Evolutionary conservation across 1,140 invertebrate genomes (phyloP), one percentile per base, ranked within the genome.

Genomic region (Acromyrmex heyeri): DNA sequence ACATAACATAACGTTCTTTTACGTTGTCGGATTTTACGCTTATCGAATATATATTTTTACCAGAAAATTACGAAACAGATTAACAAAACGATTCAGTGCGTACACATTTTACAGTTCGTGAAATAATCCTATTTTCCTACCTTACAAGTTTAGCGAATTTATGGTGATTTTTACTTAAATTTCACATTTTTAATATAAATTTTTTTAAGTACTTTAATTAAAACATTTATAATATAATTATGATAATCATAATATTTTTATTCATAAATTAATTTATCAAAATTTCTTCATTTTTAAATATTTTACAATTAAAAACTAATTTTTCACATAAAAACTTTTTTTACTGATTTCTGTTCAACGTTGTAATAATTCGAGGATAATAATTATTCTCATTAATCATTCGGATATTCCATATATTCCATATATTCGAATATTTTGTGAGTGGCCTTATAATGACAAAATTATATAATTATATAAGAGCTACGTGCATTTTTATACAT

Each of bases 31-130:
- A 77, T 77, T 44, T 61, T 16, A 27, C 21, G 21, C 27, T 76
- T 44, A 16, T 8, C 4, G 38, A 34, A 44, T 24, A 44, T 24
- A 18, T 27, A 24, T 44, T 77, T 77, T 62, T 18, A 27, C 34
- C 1, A 24, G 34, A 61, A 77, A 77, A 77, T 44, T 62, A 21
- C 12, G 14, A 48, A 24, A 4, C 16, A 27, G 27, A 73, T 73
- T 73, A 50, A 59, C 53, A 21, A 59, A 75, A 75, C 72, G 53
- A 75, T 53, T 53, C 48, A 50, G 24, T 27, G 48, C 3, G 18
- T 55, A 73, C 48, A 55, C 24, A 73, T 55, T 30, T 53, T 53
- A 27, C 27, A 73, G 16, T 73, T 55, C 55, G 18, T 10, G 2
- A 55, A 50, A 24, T 73, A 30, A 55, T 73, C 21, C 8, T 30